Evolutionary conservation across 2,113 vertebrate genomes (phyloP), one percentile per base, ranked within the genome.

Genomic region (Syngnathoides biaculeatus): DNA sequence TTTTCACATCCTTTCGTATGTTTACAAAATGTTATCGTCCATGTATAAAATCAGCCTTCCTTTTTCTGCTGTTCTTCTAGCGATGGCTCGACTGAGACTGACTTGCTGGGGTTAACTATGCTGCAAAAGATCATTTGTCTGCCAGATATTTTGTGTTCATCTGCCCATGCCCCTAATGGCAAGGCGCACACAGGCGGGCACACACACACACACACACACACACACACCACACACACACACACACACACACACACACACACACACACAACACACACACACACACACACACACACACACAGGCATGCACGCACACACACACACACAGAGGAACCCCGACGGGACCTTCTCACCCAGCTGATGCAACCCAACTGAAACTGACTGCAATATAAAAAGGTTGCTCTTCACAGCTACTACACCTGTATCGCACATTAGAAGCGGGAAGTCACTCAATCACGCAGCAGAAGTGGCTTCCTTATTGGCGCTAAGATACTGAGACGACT

Each of bases 361-460:
- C 88, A 90, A 90, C 85, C 79, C 68, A 81, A 87, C 85, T 88
- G 89, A 87, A 88, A 88, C 86, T 88, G 83, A 84, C 87, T 90
- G 88, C 82, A 88, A 89, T 84, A 85, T 79, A 79, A 82, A 61
- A 84, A 87, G 83, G 84, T 78, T 71, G 75, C 79, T 83, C 60
- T 26, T 17, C 57, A 48, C 58, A 45, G 84, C 69, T 74, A 53
- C 74, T 65, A 24, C 38, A 88, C 84, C 87, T 89, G 75, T 73
- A 74, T 72, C 64, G 68, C 67, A 73, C 6, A 55, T 67, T 56
- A 68, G 71, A 81, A 65, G 59, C 58, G 12, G 72, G 64, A 63
- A 75, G 71, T 83, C 82, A 78, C 85, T 84, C 79, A 74, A 75
- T 81, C 84, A 79, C 71, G 13, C 48, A 19, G 70, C 81, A 63